These are phyloP conservation scores for Zosterops pallidus DNA, from an alignment of 2,113 vertebrate genomes.

Conservation along the genomic window DNA sequence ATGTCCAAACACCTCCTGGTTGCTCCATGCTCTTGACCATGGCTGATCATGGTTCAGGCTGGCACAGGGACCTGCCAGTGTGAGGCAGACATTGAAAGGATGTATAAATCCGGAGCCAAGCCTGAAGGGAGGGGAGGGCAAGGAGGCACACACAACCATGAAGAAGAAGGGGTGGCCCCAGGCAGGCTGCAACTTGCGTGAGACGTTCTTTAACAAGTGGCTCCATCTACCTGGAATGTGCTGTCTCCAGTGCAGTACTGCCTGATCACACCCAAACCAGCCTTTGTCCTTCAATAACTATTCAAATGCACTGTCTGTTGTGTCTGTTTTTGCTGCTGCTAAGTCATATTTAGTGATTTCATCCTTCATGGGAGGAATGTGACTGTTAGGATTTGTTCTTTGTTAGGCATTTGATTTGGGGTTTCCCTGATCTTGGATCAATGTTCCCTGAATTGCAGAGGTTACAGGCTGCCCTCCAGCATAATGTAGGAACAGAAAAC, in stretches of 20 bases:
- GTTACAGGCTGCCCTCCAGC: neutral
- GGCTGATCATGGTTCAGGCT: neutral
- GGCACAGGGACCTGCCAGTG: neutral
- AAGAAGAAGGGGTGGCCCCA: neutral
- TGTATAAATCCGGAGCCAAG: neutral
- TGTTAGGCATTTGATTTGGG: neutral
- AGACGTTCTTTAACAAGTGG: fast-evolving
- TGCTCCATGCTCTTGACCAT: neutral
- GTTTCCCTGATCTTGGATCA: neutral
- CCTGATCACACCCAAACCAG: neutral
- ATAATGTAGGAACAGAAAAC: neutral
- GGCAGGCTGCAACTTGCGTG: neutral
- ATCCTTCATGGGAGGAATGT: neutral
- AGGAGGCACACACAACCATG: neutral
- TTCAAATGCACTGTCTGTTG: fast-evolving
- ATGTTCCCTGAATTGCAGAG: neutral
- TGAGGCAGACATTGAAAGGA: fast-evolving
- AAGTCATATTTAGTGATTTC: neutral
- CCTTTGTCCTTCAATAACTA: neutral
- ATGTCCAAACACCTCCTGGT: fast-evolving
- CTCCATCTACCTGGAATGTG: neutral
- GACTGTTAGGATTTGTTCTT: neutral
- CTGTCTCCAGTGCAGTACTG: neutral
- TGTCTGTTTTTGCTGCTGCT: neutral
- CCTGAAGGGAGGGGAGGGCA: neutral